A percentile compares a stretch with the other conserved stretches of the same genome.
phyloP scores from a whole-genome alignment of 2,797 vertebrate species.

The Labeo calbasu region DNA sequence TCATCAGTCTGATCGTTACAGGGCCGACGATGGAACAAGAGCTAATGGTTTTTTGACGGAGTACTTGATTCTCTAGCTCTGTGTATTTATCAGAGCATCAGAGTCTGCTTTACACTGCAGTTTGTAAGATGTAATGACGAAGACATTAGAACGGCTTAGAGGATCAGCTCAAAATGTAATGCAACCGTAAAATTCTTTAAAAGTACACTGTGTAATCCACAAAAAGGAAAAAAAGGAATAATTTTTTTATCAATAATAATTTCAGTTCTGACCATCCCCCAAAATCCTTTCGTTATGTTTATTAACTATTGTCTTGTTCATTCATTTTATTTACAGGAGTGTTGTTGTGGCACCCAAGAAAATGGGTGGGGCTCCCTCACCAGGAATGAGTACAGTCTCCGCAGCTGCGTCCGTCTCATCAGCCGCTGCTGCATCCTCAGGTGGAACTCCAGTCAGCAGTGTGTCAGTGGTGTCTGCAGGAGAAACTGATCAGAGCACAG shows the following conservation, averaged over 20 bases:
- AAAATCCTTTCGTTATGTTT: background rate
- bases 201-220: background rate
- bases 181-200: background rate
- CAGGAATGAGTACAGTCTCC: slow-evolving; percentile 53
- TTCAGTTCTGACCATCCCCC: background rate
- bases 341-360: slow-evolving; percentile 92
- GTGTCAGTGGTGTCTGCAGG: slow-evolving; percentile 90
- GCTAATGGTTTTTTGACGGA: slow-evolving; percentile 57
- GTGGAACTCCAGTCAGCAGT: slow-evolving; percentile 75
- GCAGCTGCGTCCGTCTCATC: slow-evolving; percentile 59
- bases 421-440: slow-evolving; percentile 63
- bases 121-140: background rate
- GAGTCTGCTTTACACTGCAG: slow-evolving; percentile 4
- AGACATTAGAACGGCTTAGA: background rate
- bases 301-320: background rate
- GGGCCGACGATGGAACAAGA: slow-evolving; percentile 31
- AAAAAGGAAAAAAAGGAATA: background rate
- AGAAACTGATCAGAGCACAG: slow-evolving; percentile 77
- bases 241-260: background rate
- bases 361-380: slow-evolving; percentile 69
- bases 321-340: slow-evolving; percentile 79
- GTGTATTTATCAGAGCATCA: slow-evolving; percentile 23
- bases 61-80: slow-evolving; percentile 42
- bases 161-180: background rate
- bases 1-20: slow-evolving; percentile 40